phyloP scores from a whole-genome alignment of 92 coral and sea anemone genomes.

The Actinostola sp. region DNA sequence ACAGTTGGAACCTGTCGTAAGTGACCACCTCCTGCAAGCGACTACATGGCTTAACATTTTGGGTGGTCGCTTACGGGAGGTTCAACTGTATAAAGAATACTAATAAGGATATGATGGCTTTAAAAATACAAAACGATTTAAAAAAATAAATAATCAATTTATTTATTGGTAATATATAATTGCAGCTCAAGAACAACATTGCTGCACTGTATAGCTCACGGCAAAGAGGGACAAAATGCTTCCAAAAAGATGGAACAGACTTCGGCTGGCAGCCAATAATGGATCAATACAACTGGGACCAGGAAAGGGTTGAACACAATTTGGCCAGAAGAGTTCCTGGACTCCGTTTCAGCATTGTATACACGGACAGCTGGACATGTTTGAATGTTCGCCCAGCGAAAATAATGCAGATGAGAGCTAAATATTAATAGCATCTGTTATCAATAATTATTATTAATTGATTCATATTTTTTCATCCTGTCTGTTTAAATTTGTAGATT shows the following conservation, averaged over 20 bases:
- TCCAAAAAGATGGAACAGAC: constrained; percentile 26
- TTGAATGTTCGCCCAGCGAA: constrained; percentile 58
- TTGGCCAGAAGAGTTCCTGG: constrained; percentile 40
- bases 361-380: constrained; percentile 48
- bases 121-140: too few species aligned
- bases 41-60: too few species aligned
- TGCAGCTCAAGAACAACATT: constrained; percentile 52
- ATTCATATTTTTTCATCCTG: constrained; percentile 2
- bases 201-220: constrained; percentile 52
- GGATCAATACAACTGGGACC: constrained; percentile 40
- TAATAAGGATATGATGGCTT: too few species aligned
- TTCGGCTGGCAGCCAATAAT: constrained; percentile 53
- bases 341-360: constrained; percentile 41
- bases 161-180: too few species aligned
- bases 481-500: not conserved
- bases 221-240: constrained; percentile 33
- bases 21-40: too few species aligned
- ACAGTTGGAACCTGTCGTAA: too few species aligned
- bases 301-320: constrained; percentile 33
- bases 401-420: constrained; percentile 49
- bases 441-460: not conserved
- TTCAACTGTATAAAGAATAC: too few species aligned
- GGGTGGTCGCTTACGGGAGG: too few species aligned
- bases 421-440: not conserved
- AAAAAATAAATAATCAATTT: too few species aligned